Conservation (phyloP, 2,888 invertebrate genomes). For the Noctua pronuba region DNA sequence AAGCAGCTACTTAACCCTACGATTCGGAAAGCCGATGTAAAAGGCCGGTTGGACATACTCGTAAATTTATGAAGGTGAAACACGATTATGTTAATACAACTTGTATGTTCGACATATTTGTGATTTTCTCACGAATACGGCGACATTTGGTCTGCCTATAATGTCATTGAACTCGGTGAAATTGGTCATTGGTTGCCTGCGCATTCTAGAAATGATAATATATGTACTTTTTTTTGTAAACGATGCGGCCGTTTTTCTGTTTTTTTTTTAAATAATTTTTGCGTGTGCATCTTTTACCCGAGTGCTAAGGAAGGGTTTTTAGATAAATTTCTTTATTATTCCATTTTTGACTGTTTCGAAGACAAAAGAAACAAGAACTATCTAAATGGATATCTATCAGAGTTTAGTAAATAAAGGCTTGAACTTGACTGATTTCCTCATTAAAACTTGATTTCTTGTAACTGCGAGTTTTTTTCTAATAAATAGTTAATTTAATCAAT, state of each 20-base stretch:
- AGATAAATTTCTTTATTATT: background rate
- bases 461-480: background rate
- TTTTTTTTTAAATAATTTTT: background rate
- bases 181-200: constrained; percentile 32
- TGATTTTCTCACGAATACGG: constrained; percentile 84
- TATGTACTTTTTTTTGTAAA: background rate
- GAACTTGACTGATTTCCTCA: background rate
- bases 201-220: constrained; percentile 33
- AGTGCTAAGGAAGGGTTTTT: no score
- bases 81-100: constrained; percentile 85
- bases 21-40: constrained; percentile 54
- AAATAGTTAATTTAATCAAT: background rate
- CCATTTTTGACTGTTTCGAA: no score
- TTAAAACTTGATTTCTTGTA: background rate
- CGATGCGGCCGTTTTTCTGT: background rate
- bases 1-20: constrained; percentile 55
- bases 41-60: constrained; percentile 62
- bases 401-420: background rate
- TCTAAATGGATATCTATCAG: no score
- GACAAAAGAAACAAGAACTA: background rate
- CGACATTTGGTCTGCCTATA: constrained; percentile 84
- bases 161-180: constrained; percentile 80
- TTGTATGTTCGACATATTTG: constrained; percentile 79
- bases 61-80: constrained; percentile 80
- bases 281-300: background rate